phyloP scores from a whole-genome alignment of 2,113 vertebrate genomes.

The Actinemys pallida region DNA sequence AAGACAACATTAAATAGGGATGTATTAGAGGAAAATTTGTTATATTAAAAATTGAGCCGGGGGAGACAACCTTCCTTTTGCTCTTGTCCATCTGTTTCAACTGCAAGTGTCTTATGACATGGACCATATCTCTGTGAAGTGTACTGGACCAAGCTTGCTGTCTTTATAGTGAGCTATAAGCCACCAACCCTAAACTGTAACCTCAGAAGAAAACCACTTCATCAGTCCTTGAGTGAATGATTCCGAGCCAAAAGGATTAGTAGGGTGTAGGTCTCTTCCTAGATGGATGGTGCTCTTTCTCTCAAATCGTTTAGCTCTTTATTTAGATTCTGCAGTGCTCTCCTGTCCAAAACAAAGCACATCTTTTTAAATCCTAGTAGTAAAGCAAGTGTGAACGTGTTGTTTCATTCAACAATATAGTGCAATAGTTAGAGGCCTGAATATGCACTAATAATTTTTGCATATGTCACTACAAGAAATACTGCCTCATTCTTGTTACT shows the following conservation, averaged over 20 bases:
- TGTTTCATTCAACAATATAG: background rate
- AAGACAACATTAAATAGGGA: constrained; percentile 49
- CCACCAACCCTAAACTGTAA: background rate
- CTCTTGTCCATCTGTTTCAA: constrained; percentile 14
- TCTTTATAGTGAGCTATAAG: background rate
- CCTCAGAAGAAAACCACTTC: background rate
- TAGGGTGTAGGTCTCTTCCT: background rate
- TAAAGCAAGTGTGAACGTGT: background rate
- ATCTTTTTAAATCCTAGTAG: constrained; percentile 32
- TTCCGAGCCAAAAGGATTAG: background rate
- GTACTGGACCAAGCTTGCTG: background rate
- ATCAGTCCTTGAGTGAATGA: background rate
- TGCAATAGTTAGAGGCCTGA: constrained; percentile 24
- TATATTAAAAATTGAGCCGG: constrained; percentile 47
- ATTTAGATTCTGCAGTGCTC: background rate
- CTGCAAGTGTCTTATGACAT: background rate
- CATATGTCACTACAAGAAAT: constrained; percentile 45
- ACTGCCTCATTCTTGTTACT: constrained; percentile 1
- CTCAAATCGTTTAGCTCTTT: background rate
- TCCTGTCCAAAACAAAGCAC: background rate
- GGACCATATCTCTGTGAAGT: background rate
- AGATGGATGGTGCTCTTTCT: background rate
- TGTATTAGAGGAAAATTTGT: constrained; percentile 18
- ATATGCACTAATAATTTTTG: constrained; percentile 50
- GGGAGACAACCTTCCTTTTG: constrained; percentile 7